Conservation (phyloP, 2,113 vertebrate species). For the Carettochelys insculpta region DNA sequence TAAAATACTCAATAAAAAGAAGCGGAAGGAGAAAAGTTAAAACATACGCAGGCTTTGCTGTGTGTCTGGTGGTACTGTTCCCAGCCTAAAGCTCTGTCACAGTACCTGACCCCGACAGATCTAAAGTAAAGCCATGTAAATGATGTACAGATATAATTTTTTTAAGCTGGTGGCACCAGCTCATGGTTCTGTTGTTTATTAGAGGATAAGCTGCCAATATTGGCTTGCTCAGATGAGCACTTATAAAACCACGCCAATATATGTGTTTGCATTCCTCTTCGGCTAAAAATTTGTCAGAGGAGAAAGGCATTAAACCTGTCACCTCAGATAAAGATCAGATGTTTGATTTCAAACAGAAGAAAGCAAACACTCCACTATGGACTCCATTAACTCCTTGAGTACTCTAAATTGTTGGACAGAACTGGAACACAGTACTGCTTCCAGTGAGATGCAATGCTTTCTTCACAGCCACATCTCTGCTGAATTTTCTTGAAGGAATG, state of each 20-base stretch:
- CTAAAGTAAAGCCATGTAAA: conserved; percentile 30
- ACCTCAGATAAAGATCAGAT: conserved; percentile 79
- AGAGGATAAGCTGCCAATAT: conserved; percentile 55
- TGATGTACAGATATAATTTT: conserved; percentile 18
- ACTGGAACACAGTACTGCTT: not conserved
- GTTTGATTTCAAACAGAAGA: conserved; percentile 84
- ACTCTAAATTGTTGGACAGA: not conserved
- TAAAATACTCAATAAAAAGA: not conserved
- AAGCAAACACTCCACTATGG: conserved; percentile 71
- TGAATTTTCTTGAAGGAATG: not conserved
- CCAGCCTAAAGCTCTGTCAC: conserved; percentile 14
- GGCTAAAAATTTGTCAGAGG: conserved; percentile 77
- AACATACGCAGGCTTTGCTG: not conserved
- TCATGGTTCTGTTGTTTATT: conserved; percentile 61
- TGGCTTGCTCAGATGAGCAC: conserved; percentile 48
- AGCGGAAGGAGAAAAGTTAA: not conserved
- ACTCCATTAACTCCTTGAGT: conserved; percentile 68
- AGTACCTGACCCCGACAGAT: conserved; percentile 14
- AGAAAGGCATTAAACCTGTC: conserved; percentile 81
- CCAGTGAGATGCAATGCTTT: fast-evolving
- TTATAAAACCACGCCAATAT: conserved; percentile 53
- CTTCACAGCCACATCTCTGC: fast-evolving
- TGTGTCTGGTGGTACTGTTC: not conserved
- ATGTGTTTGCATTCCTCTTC: conserved; percentile 77
- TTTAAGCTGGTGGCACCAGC: conserved; percentile 40